These are phyloP conservation scores for Ecliptopera silaceata DNA, from an alignment of 2,888 invertebrate genomes.

Conservation along the genomic window DNA sequence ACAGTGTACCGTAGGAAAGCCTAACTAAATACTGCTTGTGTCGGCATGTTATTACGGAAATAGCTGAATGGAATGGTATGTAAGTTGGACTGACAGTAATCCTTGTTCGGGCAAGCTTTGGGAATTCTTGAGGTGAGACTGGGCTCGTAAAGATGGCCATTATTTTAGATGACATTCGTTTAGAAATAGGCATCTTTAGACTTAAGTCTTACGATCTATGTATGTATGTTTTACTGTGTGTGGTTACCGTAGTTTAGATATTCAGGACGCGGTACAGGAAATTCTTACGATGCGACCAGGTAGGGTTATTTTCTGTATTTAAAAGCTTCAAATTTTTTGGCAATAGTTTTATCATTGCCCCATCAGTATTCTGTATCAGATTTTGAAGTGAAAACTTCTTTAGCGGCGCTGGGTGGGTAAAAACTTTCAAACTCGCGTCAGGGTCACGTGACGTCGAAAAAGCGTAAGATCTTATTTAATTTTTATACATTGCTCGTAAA, in stretches of 20 bases:
- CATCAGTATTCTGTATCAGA: background rate
- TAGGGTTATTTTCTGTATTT: too few species aligned
- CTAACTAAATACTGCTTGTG: slow-evolving; percentile 21
- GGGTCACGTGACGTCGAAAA: too few species aligned
- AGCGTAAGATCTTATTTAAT: too few species aligned
- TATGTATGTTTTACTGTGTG: too few species aligned
- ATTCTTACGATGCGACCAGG: too few species aligned
- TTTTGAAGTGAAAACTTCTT: background rate
- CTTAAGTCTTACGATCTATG: too few species aligned
- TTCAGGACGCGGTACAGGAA: too few species aligned
- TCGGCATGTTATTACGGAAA: slow-evolving; percentile 31
- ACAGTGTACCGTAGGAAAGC: slow-evolving; percentile 1
- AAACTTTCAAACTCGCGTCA: too few species aligned
- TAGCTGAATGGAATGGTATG: slow-evolving; percentile 23
- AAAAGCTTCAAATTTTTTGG: background rate
- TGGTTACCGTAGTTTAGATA: too few species aligned
- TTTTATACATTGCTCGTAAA: too few species aligned
- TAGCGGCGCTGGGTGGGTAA: too few species aligned
- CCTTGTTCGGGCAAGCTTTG: slow-evolving; percentile 19
- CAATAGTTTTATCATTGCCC: background rate
- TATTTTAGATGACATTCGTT: slow-evolving; percentile 20
- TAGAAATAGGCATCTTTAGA: slow-evolving; percentile 11
- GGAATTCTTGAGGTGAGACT: slow-evolving; percentile 27
- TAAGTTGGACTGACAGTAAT: slow-evolving; percentile 23
- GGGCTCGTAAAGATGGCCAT: slow-evolving; percentile 27